phyloP scores from a whole-genome alignment of 2,888 invertebrate species.

The Stenotaenia linearis region DNA sequence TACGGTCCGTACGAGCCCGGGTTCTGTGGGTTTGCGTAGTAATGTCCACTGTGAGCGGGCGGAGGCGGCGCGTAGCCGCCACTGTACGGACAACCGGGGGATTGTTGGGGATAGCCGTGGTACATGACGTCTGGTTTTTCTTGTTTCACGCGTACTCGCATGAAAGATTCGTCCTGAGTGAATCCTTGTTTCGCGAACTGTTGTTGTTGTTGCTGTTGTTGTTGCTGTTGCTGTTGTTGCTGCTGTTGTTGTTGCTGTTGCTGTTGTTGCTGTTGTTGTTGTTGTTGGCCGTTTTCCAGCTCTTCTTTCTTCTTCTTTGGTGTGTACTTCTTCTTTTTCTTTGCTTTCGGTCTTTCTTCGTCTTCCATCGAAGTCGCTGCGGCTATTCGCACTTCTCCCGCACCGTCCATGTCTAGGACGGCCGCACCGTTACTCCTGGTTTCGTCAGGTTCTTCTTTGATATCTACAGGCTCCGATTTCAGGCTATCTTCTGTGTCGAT shows the following conservation, averaged over 20 bases:
- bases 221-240: constrained; percentile 29
- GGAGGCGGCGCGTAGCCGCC: constrained; percentile 28
- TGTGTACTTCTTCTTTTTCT: constrained; percentile 30
- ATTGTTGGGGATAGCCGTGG: constrained; percentile 29
- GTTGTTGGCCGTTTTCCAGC: constrained; percentile 13
- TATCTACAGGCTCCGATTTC: constrained; percentile 32
- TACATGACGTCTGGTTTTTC: constrained; percentile 31
- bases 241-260: not conserved
- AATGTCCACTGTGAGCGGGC: constrained; percentile 24
- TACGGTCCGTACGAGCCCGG: constrained; percentile 31
- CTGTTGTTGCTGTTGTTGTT: constrained; percentile 16
- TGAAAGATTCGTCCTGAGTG: not conserved
- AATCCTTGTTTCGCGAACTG: not conserved
- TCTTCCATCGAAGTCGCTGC: not conserved
- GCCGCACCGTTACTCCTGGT: not conserved
- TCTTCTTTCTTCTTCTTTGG: constrained; percentile 30
- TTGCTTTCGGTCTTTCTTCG: constrained; percentile 21
- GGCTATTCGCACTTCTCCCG: not conserved
- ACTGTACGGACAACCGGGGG: constrained; percentile 33
- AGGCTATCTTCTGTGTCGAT: constrained; percentile 34
- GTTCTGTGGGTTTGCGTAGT: constrained; percentile 49
- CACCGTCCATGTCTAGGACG: not conserved
- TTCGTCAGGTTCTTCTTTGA: constrained; percentile 35
- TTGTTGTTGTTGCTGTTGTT: constrained; percentile 18
- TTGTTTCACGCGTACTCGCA: constrained; percentile 24